phyloP scores from a whole-genome alignment of 2,113 vertebrate species.

The Podarcis cretensis region DNA sequence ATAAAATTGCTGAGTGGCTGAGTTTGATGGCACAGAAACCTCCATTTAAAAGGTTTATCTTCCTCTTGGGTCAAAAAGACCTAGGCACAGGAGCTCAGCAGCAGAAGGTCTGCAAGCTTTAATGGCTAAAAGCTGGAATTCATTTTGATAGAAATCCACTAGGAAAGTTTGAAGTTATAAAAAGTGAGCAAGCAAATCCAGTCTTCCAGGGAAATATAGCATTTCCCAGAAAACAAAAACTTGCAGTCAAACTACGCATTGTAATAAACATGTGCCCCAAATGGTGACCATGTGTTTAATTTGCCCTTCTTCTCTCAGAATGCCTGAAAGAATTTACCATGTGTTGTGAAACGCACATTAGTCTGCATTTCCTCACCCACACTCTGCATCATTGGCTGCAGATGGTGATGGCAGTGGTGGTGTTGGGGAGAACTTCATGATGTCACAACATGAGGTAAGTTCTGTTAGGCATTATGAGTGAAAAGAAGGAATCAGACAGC shows the following conservation, averaged over 20 bases:
- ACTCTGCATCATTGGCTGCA: neutral
- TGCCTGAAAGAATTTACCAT: neutral
- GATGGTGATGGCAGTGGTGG: neutral
- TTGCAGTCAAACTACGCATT: neutral
- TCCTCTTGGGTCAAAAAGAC: constrained; percentile 1
- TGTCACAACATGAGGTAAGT: neutral
- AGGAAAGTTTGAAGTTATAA: neutral
- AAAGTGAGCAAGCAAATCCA: neutral
- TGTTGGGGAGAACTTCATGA: neutral
- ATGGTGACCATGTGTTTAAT: neutral
- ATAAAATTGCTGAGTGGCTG: constrained; percentile 11
- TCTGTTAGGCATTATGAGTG: neutral
- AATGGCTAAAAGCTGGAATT: neutral
- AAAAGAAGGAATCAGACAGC: neutral
- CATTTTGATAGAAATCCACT: constrained; percentile 1
- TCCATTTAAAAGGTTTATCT: neutral
- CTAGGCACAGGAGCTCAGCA: neutral
- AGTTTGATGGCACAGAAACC: neutral
- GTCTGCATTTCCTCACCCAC: neutral
- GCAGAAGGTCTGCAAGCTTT: neutral
- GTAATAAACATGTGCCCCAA: too few relatives aligned
- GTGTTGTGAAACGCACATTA: neutral
- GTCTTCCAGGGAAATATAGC: neutral
- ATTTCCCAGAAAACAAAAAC: neutral
- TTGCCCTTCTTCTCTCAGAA: neutral